A percentile compares a stretch with the other conserved stretches of the same genome.
These are phyloP conservation scores for Lepus europaeus DNA, from an alignment of 2,113 vertebrate genomes.

Conservation along the genomic window DNA sequence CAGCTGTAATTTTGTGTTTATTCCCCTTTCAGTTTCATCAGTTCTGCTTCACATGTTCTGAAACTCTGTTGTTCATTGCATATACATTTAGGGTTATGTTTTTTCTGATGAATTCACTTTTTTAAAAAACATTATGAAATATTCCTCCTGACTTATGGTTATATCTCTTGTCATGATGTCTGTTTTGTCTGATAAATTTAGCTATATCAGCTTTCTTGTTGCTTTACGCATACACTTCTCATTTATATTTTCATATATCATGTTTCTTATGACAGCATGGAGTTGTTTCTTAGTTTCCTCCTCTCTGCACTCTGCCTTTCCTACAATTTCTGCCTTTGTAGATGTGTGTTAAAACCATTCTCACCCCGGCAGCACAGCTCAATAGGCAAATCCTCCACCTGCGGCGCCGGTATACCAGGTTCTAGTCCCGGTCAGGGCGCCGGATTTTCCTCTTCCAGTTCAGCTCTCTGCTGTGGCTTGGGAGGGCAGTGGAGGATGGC, in stretches of 20 bases:
- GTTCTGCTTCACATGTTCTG: slow-evolving; percentile 11
- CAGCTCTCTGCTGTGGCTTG: too few relatives aligned
- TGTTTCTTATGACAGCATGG: not conserved
- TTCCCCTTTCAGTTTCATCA: not conserved
- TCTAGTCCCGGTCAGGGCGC: too few relatives aligned
- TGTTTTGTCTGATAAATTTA: not conserved
- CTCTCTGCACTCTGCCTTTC: not conserved
- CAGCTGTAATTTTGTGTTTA: not conserved
- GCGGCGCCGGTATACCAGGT: too few relatives aligned
- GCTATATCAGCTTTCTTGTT: not conserved
- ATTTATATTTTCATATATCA: not conserved
- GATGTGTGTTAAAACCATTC: not conserved
- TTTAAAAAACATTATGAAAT: not conserved
- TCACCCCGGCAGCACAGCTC: too few relatives aligned
- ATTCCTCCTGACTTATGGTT: not conserved
- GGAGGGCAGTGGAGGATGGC: too few relatives aligned
- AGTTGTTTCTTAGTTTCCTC: not conserved
- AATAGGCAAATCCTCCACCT: too few relatives aligned
- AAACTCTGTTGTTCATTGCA: not conserved
- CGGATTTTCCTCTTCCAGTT: too few relatives aligned
- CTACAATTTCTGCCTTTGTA: not conserved
- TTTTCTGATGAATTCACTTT: slow-evolving; percentile 4
- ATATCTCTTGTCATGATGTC: not conserved
- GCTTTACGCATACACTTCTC: not conserved
- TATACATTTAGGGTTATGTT: not conserved